Conservation (phyloP, 2,113 vertebrate species). For the Crypturellus undulatus region DNA sequence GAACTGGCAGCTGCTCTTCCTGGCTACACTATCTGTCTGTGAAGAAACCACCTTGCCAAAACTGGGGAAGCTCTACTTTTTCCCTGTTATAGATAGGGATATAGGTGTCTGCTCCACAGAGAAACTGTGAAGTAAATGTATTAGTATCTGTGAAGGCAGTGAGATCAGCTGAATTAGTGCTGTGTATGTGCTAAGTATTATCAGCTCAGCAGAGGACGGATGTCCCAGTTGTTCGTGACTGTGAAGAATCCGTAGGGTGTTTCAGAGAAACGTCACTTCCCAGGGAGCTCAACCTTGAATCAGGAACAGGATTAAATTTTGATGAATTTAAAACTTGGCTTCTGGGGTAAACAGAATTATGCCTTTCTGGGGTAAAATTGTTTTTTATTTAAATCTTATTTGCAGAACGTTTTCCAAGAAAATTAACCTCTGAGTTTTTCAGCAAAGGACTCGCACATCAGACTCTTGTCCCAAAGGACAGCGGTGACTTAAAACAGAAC, state of each 20-base stretch:
- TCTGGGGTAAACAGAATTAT: not conserved
- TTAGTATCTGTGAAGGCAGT: not conserved
- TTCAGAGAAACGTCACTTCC: not conserved
- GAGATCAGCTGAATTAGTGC: not conserved
- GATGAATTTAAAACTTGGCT: not conserved
- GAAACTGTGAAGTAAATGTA: not conserved
- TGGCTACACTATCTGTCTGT: not conserved
- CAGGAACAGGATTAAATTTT: not conserved
- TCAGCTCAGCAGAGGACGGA: not conserved
- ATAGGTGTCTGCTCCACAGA: not conserved
- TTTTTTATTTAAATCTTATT: not conserved
- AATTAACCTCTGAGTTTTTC: not conserved
- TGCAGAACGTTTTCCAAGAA: not conserved
- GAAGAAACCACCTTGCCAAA: not conserved
- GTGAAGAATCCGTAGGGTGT: not conserved
- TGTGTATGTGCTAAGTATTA: not conserved
- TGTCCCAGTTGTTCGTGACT: not conserved
- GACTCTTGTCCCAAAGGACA: not conserved
- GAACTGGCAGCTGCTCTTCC: slow-evolving; percentile 1
- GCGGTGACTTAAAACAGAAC: not conserved
- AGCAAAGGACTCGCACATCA: not conserved
- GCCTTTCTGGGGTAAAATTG: not conserved
- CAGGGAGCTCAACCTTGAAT: not conserved
- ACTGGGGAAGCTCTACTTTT: slow-evolving; percentile 9
- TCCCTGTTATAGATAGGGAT: not conserved